A percentile compares a stretch with the other conserved stretches of the same genome.
Conservation (phyloP, 1,140 invertebrate species). For the Bombus impatiens region DNA sequence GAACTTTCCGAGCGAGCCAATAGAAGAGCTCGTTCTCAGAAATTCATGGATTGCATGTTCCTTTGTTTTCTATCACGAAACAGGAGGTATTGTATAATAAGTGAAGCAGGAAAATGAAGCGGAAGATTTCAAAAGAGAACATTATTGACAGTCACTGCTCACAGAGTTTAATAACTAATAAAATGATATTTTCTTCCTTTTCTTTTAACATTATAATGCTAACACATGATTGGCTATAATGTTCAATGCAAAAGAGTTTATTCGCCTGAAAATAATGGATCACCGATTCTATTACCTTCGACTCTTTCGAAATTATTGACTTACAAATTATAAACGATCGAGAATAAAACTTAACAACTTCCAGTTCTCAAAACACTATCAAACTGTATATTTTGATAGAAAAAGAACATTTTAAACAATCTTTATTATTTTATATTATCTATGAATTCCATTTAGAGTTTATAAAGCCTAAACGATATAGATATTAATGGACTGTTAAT, state of each 20-base stretch:
- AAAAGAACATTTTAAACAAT: no score
- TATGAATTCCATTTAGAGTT: no score
- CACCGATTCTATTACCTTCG: not conserved
- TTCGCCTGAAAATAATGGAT: constrained; percentile 7
- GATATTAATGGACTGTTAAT: no score
- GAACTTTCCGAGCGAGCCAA: no score
- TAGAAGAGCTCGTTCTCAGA: not conserved
- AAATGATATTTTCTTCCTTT: not conserved
- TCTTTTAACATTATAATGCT: not conserved
- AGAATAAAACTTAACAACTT: not conserved
- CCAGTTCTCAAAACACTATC: no score
- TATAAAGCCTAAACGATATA: no score
- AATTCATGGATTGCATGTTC: not conserved
- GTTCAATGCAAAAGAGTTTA: not conserved
- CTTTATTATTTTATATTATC: no score
- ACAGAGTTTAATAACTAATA: not conserved
- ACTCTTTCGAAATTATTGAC: not conserved
- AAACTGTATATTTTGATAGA: no score
- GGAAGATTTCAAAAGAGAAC: not conserved
- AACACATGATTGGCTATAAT: not conserved
- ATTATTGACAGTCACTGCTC: not conserved
- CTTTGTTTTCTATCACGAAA: not conserved
- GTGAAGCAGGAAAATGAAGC: not conserved
- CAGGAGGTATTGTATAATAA: no score
- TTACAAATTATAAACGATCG: no score